These are phyloP conservation scores for Drosophila ogumai DNA, from an alignment of 1,140 invertebrate genomes.

Conservation along the genomic window DNA sequence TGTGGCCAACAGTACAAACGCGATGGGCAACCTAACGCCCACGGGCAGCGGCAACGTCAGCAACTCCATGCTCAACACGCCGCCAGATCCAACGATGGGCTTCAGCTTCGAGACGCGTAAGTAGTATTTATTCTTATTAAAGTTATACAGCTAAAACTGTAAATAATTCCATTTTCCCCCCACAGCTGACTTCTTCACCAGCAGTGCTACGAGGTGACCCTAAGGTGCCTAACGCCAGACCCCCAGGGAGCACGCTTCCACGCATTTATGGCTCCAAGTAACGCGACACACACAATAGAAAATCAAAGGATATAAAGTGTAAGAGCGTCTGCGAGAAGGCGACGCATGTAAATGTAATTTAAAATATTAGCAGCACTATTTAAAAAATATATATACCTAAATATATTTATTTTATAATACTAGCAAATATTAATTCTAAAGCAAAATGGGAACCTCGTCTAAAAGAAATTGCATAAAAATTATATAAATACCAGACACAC, in stretches of 20 bases:
- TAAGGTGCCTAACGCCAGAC: conserved; percentile 52
- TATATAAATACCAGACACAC: conserved; percentile 51
- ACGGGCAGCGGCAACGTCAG: conserved; percentile 61
- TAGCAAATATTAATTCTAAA: conserved; percentile 81
- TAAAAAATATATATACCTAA: conserved; percentile 57
- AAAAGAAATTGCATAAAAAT: conserved; percentile 47
- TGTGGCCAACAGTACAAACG: conserved; percentile 75
- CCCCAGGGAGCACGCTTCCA: conserved; percentile 21
- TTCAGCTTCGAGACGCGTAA: conserved; percentile 83
- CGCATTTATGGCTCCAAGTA: conserved; percentile 72
- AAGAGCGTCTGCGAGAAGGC: conserved; percentile 14
- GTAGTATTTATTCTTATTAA: conserved; percentile 8
- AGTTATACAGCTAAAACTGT: not conserved
- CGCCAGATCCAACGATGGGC: conserved; percentile 79
- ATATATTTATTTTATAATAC: conserved; percentile 79
- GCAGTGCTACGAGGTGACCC: conserved; percentile 81
- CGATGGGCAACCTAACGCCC: conserved; percentile 70
- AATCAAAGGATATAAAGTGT: conserved; percentile 21
- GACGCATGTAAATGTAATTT: conserved; percentile 64
- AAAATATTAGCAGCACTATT: conserved; percentile 71
- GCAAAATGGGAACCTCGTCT: conserved; percentile 61
- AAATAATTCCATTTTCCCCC: not conserved
- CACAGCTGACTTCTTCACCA: conserved; percentile 78
- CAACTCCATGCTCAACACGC: conserved; percentile 76
- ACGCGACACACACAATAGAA: conserved; percentile 34